Percentiles rank a stretch among this genome's conserved stretches.
Evolutionary conservation across 1,140 invertebrate genomes (phyloP).

Genomic region (Bombus waltoni): DNA sequence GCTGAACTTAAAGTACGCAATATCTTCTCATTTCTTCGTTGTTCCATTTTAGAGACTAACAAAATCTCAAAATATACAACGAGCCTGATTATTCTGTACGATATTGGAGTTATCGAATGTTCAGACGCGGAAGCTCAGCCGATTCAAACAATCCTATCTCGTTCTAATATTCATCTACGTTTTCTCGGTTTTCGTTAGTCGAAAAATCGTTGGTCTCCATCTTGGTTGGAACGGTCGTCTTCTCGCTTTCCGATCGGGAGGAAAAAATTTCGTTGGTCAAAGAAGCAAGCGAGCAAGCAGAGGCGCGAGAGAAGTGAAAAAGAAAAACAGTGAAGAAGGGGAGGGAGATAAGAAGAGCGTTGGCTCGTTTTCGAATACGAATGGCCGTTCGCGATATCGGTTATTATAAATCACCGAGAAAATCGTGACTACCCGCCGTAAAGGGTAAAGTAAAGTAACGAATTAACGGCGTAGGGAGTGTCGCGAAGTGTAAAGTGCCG

Average conservation of each 20-base stretch:
- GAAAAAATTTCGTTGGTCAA: neutral
- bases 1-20: accelerated
- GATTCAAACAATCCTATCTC: neutral
- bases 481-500: slow-evolving; percentile 67
- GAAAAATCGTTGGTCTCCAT: neutral
- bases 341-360: slow-evolving; percentile 54
- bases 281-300: neutral
- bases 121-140: too few species aligned
- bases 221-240: neutral
- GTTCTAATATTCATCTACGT: accelerated
- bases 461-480: slow-evolving; percentile 70
- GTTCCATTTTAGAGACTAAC: too few species aligned
- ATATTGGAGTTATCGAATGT: too few species aligned
- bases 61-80: too few species aligned
- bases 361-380: slow-evolving; percentile 68
- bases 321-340: neutral
- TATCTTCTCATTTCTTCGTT: too few species aligned
- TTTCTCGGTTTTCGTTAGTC: neutral
- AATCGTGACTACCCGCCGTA: slow-evolving; percentile 65
- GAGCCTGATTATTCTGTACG: too few species aligned
- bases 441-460: slow-evolving; percentile 72
- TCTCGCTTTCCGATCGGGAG: neutral
- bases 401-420: slow-evolving; percentile 68
- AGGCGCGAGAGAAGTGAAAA: neutral
- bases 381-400: slow-evolving; percentile 69